phyloP scores from a whole-genome alignment of 2,113 vertebrate genomes.

The Hippocampus barbouri region DNA sequence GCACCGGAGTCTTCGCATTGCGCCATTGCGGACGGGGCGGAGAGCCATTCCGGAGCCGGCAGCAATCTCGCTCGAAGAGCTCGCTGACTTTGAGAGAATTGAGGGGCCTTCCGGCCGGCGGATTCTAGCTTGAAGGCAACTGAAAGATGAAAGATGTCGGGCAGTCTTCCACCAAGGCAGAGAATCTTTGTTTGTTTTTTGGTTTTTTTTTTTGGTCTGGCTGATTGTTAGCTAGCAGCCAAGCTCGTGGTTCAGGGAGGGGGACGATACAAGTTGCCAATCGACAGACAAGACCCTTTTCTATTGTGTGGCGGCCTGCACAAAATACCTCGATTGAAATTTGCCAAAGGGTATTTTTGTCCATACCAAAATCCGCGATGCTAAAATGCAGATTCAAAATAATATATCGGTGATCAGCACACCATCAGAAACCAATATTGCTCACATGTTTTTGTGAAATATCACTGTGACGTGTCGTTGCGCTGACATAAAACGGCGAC shows the following conservation, averaged over 20 bases:
- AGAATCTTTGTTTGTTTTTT: too few relatives aligned
- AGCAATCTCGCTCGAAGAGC: constrained; percentile 22
- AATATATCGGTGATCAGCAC: too few relatives aligned
- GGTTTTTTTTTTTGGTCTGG: background rate
- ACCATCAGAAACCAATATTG: too few relatives aligned
- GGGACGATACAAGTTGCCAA: background rate
- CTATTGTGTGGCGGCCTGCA: background rate
- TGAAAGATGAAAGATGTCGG: background rate
- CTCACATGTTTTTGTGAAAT: too few relatives aligned
- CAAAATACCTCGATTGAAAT: too few relatives aligned
- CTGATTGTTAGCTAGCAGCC: background rate
- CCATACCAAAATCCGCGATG: too few relatives aligned
- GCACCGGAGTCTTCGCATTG: constrained; percentile 46
- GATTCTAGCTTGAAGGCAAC: constrained; percentile 3
- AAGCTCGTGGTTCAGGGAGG: background rate
- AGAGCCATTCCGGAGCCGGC: constrained; percentile 23
- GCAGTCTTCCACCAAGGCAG: background rate
- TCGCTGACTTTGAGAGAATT: constrained; percentile 39
- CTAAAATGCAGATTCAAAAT: too few relatives aligned
- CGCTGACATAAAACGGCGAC: too few relatives aligned
- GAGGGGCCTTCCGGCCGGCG: constrained; percentile 6
- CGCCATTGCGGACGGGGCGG: constrained; percentile 40
- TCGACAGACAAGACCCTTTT: background rate
- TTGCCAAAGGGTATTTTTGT: too few relatives aligned
- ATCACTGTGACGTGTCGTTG: too few relatives aligned